Evolutionary conservation across 2,888 invertebrate genomes (phyloP).

Genomic region (Drosophila imparisetae): DNA sequence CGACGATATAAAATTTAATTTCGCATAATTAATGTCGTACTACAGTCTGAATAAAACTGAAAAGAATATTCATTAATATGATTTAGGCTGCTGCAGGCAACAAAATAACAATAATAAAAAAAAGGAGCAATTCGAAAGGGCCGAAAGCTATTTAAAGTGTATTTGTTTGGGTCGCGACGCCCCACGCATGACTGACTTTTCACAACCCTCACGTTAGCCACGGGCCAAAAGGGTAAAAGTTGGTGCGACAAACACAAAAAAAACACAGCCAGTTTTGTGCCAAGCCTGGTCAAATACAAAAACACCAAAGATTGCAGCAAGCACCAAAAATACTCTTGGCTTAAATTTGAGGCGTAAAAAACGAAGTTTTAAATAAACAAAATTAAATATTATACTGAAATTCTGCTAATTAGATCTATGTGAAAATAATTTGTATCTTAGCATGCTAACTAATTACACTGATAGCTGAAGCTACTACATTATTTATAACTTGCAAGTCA

Average conservation of each 20-base stretch:
- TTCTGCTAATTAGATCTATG: neutral
- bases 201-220: conserved; percentile 25
- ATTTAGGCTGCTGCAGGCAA: conserved; percentile 56
- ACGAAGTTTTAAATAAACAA: no score
- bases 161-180: conserved; percentile 58
- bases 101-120: conserved; percentile 23
- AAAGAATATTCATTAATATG: conserved; percentile 74
- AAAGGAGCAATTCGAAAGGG: conserved; percentile 23
- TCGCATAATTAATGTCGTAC: conserved; percentile 75
- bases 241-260: conserved; percentile 17
- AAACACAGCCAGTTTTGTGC: conserved; percentile 37
- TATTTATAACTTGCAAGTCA: neutral
- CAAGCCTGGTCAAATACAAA: conserved; percentile 3
- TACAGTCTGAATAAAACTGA: conserved; percentile 41
- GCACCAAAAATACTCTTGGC: conserved; percentile 24
- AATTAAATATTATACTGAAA: neutral
- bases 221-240: conserved; percentile 22
- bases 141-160: conserved; percentile 61
- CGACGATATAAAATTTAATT: conserved; percentile 78
- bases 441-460: neutral
- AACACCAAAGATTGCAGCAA: conserved; percentile 24
- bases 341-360: no score
- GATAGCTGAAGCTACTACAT: neutral
- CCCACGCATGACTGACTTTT: conserved; percentile 71
- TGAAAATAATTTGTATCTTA: neutral